Evolutionary conservation across 2,888 invertebrate genomes (phyloP).

Genomic region (Congeria kusceri): DNA sequence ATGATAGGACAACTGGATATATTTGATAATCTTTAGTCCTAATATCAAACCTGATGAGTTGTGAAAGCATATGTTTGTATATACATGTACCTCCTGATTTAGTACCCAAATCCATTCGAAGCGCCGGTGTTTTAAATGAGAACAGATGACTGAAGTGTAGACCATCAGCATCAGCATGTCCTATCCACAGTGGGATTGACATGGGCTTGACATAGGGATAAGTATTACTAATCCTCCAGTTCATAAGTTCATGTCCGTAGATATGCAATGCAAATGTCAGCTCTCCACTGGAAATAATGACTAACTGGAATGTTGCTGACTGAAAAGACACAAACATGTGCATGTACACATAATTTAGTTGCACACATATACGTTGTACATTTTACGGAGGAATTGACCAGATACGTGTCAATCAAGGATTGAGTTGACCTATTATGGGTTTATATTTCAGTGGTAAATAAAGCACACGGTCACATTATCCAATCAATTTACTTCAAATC

Average conservation of each 20-base stretch:
- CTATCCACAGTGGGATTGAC: not conserved
- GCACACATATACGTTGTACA: too few relatives aligned
- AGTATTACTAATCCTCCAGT: not conserved
- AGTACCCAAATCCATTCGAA: not conserved
- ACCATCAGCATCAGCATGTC: not conserved
- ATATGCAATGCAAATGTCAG: not conserved
- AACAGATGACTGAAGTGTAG: not conserved
- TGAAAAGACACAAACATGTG: not conserved
- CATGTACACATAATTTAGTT: too few relatives aligned
- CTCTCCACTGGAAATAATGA: not conserved
- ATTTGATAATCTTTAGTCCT: too few relatives aligned
- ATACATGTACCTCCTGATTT: not conserved
- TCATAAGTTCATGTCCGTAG: not conserved
- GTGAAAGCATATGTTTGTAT: too few relatives aligned
- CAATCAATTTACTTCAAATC: too few relatives aligned
- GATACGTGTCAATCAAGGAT: too few relatives aligned
- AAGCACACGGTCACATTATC: too few relatives aligned
- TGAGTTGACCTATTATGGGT: too few relatives aligned
- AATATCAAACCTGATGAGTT: too few relatives aligned
- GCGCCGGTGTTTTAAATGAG: not conserved
- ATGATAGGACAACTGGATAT: too few relatives aligned
- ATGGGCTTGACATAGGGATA: not conserved
- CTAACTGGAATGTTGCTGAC: constrained; percentile 1
- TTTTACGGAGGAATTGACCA: too few relatives aligned
- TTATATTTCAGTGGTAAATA: too few relatives aligned